phyloP scores from a whole-genome alignment of 2,797 vertebrate genomes.

The Dermochelys coriacea region DNA sequence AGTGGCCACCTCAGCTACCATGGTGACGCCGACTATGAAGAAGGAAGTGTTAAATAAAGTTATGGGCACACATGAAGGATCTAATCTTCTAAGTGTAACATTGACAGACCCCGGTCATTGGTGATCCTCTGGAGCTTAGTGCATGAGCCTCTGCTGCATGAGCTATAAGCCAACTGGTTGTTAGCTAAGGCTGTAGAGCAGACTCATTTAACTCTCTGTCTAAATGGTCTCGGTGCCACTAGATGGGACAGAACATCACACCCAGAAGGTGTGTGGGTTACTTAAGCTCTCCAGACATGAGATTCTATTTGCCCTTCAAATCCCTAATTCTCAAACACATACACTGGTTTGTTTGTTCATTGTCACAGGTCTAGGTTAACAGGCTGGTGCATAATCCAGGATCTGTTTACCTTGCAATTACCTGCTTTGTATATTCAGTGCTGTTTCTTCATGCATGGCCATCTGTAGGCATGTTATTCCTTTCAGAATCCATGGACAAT shows the following conservation, averaged over 20 bases:
- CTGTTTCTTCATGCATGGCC: neutral
- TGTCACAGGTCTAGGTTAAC: neutral
- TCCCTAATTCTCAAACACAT: neutral
- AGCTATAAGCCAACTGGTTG: too few relatives aligned
- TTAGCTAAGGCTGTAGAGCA: too few relatives aligned
- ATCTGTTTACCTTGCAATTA: neutral
- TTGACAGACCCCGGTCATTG: rapidly evolving
- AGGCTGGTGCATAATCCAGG: neutral
- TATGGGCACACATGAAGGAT: neutral
- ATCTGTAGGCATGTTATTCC: neutral
- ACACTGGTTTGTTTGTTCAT: neutral
- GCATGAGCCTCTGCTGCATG: too few relatives aligned
- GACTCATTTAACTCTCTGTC: too few relatives aligned
- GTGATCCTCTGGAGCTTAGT: too few relatives aligned
- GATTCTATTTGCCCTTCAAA: neutral
- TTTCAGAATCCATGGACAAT: too few relatives aligned
- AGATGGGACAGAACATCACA: too few relatives aligned
- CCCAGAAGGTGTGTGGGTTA: too few relatives aligned
- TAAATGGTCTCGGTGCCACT: too few relatives aligned
- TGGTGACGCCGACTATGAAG: too few relatives aligned
- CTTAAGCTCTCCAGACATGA: neutral
- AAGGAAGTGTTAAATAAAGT: too few relatives aligned
- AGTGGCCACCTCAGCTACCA: too few relatives aligned
- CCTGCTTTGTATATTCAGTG: neutral
- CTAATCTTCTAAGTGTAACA: neutral